phyloP scores from a whole-genome alignment of 2,113 vertebrate species.

The Microcebus lehilahytsara region DNA sequence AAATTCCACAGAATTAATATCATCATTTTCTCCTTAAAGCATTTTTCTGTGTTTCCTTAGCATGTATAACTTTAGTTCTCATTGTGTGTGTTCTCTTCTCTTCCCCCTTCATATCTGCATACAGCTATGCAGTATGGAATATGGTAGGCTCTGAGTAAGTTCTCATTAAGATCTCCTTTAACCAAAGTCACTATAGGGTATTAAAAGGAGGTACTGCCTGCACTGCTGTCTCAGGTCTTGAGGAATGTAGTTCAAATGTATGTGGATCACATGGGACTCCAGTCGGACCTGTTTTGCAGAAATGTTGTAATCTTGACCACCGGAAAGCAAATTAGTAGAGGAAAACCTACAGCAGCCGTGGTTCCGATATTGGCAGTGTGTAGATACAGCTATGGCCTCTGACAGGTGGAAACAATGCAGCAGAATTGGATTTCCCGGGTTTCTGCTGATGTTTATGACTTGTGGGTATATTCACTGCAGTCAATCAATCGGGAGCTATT shows the following conservation, averaged over 20 bases:
- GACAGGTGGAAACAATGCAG: conserved; percentile 45
- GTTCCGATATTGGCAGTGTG: not conserved
- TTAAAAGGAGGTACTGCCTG: not conserved
- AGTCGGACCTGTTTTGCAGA: not conserved
- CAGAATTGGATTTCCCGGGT: conserved; percentile 70
- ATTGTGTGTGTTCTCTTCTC: not conserved
- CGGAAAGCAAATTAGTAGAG: not conserved
- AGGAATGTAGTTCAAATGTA: not conserved
- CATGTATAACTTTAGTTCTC: not conserved
- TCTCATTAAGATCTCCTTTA: not conserved
- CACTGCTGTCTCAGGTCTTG: not conserved
- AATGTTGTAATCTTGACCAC: not conserved
- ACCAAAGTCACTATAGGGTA: not conserved
- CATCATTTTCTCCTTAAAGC: not conserved
- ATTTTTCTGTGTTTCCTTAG: not conserved
- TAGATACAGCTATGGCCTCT: conserved; percentile 42
- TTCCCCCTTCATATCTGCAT: not conserved
- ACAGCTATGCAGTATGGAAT: not conserved
- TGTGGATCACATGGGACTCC: not conserved
- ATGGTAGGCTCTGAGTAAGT: not conserved
- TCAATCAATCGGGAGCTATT: conserved; percentile 62
- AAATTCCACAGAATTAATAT: not conserved
- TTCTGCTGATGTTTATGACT: conserved; percentile 76
- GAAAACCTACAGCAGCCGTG: not conserved
- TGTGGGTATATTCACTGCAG: conserved; percentile 55